Base-by-base conservation (phyloP, 1,140 invertebrate species). In the Piezodorus guildinii region DNA sequence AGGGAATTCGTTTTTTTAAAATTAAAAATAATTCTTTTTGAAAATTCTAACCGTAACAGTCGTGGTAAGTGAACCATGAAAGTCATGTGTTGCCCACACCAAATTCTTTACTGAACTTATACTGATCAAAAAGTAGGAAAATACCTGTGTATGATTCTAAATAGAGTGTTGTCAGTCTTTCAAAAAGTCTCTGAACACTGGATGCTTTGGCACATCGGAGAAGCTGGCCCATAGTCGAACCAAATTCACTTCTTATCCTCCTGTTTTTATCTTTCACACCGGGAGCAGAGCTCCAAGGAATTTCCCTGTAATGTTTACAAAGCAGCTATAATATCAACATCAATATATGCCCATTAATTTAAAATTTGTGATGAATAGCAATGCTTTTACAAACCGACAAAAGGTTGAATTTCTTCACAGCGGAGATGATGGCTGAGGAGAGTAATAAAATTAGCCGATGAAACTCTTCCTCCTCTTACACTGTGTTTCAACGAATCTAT, bases 111-210 rank as follows among this genome's bases (percentile, higher is more conserved):
- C n/a, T n/a, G n/a, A n/a, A n/a, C n/a, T n/a, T n/a, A n/a, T n/a
- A n/a, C n/a, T n/a, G n/a, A n/a, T n/a, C n/a, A n/a, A n/a, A n/a
- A n/a, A n/a, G n/a, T n/a, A n/a, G n/a, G 39, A 19, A 61, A 6
- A 19, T 17, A 62, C 43, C 34, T 30, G 60, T 23, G 12, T 87
- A 84, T 72, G 81, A 79, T 70, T 87, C 84, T 70, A 88, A 81
- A 72, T 93, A 95, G 76, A 91, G 85, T 17, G 78, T 81, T 66
- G 86, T 82, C 54, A 95, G 76, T 72, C 86, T 93, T 66, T 80
- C 79, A 71, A 95, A 85, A 14, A 96, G 74, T 71, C 91, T 94
- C 68, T 91, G 88, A 54, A 92, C 79, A 70, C 88, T 93, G 68
- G 85, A 85, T 63, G 88, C 82, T 78, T 94, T 94, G n/a, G 90